These are phyloP conservation scores for Oophaga pumilio DNA, from an alignment of 2,113 vertebrate species.

Conservation along the genomic window DNA sequence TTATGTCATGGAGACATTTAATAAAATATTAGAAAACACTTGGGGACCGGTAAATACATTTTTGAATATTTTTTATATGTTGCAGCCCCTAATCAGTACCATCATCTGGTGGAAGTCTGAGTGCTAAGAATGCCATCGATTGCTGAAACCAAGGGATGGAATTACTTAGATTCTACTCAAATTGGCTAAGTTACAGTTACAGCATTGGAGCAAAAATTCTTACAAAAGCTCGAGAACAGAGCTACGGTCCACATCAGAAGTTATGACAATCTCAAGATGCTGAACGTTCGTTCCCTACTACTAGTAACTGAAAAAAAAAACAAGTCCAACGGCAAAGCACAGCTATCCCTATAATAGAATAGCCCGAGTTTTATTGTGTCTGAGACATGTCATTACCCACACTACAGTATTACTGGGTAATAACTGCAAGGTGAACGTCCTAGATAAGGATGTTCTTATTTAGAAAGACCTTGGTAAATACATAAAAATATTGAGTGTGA, in stretches of 20 bases:
- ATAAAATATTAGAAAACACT: too few species aligned
- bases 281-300: background rate
- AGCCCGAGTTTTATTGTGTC: background rate
- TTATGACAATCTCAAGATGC: background rate
- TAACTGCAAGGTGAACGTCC: background rate
- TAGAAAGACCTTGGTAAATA: conserved; percentile 41
- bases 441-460: conserved; percentile 16
- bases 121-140: too few species aligned
- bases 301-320: background rate
- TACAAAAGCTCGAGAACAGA: background rate
- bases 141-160: too few species aligned
- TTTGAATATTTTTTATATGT: too few species aligned
- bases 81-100: too few species aligned
- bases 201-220: background rate
- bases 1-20: too few species aligned
- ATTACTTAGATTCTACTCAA: too few species aligned
- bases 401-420: conserved; percentile 12
- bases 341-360: background rate
- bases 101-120: too few species aligned
- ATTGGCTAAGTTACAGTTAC: background rate
- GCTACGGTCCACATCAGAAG: background rate
- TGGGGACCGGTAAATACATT: too few species aligned
- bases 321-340: background rate
- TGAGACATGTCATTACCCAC: conserved; percentile 14
- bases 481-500: conserved; percentile 17